Evolutionary conservation across 2,888 invertebrate genomes (phyloP).

Genomic region (Eutolmus rufibarbis): DNA sequence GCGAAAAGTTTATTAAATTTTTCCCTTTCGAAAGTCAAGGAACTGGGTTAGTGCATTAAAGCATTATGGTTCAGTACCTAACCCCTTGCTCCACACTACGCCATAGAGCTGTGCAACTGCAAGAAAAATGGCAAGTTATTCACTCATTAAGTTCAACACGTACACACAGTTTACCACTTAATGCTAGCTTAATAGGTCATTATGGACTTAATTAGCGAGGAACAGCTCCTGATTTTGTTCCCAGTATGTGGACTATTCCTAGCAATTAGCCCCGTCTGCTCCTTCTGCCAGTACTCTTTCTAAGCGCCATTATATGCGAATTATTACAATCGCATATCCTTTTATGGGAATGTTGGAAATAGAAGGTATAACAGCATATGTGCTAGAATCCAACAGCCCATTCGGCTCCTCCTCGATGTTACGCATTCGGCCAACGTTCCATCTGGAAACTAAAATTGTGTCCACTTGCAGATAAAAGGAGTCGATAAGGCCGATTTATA

Average conservation of each 20-base stretch:
- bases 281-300: slow-evolving; percentile 1
- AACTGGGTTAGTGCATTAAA: slow-evolving; percentile 20
- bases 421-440: slow-evolving; percentile 14
- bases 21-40: background rate
- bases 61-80: background rate
- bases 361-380: background rate
- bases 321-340: slow-evolving; percentile 36
- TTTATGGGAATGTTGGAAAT: slow-evolving; percentile 21
- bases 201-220: slow-evolving; percentile 35
- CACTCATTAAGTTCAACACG: slow-evolving; percentile 29
- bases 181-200: slow-evolving; percentile 39
- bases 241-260: slow-evolving; percentile 20
- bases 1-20: slow-evolving; percentile 25
- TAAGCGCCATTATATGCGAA: slow-evolving; percentile 19
- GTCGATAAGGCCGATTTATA: slow-evolving; percentile 17
- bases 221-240: slow-evolving; percentile 28
- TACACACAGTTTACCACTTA: slow-evolving; percentile 38
- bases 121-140: slow-evolving; percentile 24
- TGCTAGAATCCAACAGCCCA: background rate
- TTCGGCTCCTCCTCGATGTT: background rate
- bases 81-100: background rate
- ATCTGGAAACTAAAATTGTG: background rate
- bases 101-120: background rate
- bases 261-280: slow-evolving; percentile 14
- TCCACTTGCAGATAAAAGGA: slow-evolving; percentile 20